Evolutionary conservation across 2,113 vertebrate genomes (phyloP).

Genomic region (Ascaphus truei): DNA sequence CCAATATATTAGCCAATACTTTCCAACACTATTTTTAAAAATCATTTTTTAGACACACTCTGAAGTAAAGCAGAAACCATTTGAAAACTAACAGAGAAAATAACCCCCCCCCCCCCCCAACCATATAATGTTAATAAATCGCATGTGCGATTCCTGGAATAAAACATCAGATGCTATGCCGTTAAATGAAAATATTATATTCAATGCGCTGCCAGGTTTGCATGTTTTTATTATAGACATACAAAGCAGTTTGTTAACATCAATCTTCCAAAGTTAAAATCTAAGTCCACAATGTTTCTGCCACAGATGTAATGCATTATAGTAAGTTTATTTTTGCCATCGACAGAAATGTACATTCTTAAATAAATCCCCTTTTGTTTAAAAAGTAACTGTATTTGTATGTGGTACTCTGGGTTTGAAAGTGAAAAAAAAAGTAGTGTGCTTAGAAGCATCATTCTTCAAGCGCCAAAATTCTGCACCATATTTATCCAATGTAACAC

Average conservation of each 20-base stretch:
- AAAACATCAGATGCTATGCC: neutral
- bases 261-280: neutral
- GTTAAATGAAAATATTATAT: conserved; percentile 1
- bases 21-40: neutral
- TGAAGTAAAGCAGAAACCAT: conserved; percentile 11
- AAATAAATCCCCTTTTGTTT: too few relatives aligned
- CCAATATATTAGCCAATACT: conserved; percentile 1
- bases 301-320: too few relatives aligned
- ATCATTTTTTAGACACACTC: neutral
- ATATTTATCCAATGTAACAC: too few relatives aligned
- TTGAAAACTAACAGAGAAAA: neutral
- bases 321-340: too few relatives aligned
- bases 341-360: too few relatives aligned
- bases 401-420: too few relatives aligned
- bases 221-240: neutral
- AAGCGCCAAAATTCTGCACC: too few relatives aligned
- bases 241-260: neutral
- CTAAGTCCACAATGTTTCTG: too few relatives aligned
- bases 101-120: too few relatives aligned
- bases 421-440: too few relatives aligned
- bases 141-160: conserved; percentile 22
- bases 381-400: too few relatives aligned
- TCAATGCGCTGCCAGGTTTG: neutral
- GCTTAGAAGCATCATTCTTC: too few relatives aligned
- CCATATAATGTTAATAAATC: neutral